phyloP scores from a whole-genome alignment of 1,140 invertebrate genomes.

The Orius laevigatus region DNA sequence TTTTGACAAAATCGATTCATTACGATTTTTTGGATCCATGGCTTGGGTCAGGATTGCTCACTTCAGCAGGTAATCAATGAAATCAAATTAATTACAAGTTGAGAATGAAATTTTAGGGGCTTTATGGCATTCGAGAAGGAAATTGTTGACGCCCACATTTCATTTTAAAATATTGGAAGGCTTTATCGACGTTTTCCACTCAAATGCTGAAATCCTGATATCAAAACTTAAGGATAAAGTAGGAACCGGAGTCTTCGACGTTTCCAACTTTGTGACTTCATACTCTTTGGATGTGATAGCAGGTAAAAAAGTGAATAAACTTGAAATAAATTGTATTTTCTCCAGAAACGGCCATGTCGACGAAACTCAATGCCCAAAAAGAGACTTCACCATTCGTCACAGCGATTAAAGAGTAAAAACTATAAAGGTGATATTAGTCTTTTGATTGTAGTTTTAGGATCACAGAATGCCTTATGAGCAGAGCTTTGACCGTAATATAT shows the following conservation, averaged over 20 bases:
- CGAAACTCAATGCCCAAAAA: conserved; percentile 5
- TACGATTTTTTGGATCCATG: conserved; percentile 6
- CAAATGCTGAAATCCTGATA: neutral
- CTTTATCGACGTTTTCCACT: neutral
- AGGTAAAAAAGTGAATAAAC: neutral
- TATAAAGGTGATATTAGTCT: neutral
- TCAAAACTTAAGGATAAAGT: conserved; percentile 1
- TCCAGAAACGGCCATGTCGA: neutral
- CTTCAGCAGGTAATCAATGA: conserved; percentile 5
- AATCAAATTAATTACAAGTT: conserved; percentile 4
- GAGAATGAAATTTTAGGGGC: conserved; percentile 10
- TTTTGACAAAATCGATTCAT: neutral
- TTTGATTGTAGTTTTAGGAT: neutral
- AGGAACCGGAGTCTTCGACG: conserved; percentile 1
- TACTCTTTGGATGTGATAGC: conserved; percentile 4
- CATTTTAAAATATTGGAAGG: conserved; percentile 62
- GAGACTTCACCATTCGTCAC: neutral
- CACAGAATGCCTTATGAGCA: conserved; percentile 4
- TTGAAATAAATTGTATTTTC: neutral
- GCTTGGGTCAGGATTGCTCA: conserved; percentile 2
- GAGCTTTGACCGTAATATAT: neutral
- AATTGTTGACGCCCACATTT: conserved; percentile 57
- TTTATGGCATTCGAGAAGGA: conserved; percentile 21
- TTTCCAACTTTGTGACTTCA: neutral
- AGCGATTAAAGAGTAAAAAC: neutral